These are phyloP conservation scores for Mesoligia furuncula DNA, from an alignment of 2,888 invertebrate species.

Conservation along the genomic window DNA sequence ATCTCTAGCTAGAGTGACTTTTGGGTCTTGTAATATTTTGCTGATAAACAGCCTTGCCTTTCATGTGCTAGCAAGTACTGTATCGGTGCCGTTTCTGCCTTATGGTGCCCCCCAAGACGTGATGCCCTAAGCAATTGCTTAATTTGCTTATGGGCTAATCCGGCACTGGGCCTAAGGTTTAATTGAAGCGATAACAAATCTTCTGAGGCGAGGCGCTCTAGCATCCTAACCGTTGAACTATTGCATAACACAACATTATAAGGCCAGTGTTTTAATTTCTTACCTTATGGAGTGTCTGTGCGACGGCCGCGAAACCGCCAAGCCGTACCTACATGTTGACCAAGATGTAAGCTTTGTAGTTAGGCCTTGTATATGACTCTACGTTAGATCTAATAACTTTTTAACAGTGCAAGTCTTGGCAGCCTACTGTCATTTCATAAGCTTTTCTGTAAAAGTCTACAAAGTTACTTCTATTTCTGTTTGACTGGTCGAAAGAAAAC, in stretches of 20 bases:
- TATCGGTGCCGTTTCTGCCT: too few relatives aligned
- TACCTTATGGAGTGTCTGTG: too few relatives aligned
- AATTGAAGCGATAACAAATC: neutral
- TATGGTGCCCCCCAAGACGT: too few relatives aligned
- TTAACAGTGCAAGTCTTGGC: neutral
- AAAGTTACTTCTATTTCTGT: neutral
- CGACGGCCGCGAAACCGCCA: neutral
- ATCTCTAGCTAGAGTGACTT: too few relatives aligned
- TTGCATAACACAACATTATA: neutral
- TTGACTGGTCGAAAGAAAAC: neutral
- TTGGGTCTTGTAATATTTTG: too few relatives aligned
- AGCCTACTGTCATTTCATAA: neutral
- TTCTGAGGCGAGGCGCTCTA: neutral
- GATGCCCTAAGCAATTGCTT: too few relatives aligned
- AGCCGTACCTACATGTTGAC: neutral
- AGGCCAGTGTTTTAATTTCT: neutral
- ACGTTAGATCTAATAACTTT: neutral
- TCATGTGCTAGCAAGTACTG: too few relatives aligned
- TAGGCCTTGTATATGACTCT: neutral
- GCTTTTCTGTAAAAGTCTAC: neutral
- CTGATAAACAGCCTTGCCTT: too few relatives aligned
- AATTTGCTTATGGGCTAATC: too few relatives aligned
- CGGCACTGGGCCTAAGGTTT: neutral
- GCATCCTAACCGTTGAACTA: neutral
- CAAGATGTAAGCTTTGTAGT: neutral